phyloP scores from a whole-genome alignment of 2,113 vertebrate genomes.

The Psittacula cyanocephala region DNA sequence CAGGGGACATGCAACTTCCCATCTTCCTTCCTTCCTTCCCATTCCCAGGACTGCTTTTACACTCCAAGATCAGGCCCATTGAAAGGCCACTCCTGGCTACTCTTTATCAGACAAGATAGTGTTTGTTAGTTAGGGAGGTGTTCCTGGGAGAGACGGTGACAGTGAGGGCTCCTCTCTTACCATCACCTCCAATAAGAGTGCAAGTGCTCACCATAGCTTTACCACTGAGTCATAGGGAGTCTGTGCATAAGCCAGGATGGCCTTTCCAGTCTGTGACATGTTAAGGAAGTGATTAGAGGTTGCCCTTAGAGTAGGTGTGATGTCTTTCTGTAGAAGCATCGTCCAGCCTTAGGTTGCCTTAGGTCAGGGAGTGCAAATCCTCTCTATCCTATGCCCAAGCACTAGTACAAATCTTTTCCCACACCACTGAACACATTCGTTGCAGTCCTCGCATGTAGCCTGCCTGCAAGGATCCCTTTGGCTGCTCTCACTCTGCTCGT shows the following conservation, averaged over 20 bases:
- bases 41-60: not conserved
- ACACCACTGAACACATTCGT: not conserved
- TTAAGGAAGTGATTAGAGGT: not conserved
- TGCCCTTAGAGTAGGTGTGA: not conserved
- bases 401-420: not conserved
- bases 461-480: fast-evolving
- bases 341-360: fast-evolving
- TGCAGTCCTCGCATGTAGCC: not conserved
- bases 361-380: not conserved
- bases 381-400: not conserved
- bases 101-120: not conserved
- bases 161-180: not conserved
- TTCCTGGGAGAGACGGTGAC: not conserved
- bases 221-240: not conserved
- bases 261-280: not conserved
- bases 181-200: not conserved
- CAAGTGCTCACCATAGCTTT: not conserved
- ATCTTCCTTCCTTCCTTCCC: not conserved
- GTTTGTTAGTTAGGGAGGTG: not conserved
- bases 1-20: not conserved
- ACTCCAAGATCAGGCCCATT: not conserved
- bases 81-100: not conserved
- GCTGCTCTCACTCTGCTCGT: not conserved
- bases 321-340: not conserved
- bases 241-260: not conserved